Evolutionary conservation across 1,140 invertebrate species (phyloP).

Genomic region (Aphelinus certus): DNA sequence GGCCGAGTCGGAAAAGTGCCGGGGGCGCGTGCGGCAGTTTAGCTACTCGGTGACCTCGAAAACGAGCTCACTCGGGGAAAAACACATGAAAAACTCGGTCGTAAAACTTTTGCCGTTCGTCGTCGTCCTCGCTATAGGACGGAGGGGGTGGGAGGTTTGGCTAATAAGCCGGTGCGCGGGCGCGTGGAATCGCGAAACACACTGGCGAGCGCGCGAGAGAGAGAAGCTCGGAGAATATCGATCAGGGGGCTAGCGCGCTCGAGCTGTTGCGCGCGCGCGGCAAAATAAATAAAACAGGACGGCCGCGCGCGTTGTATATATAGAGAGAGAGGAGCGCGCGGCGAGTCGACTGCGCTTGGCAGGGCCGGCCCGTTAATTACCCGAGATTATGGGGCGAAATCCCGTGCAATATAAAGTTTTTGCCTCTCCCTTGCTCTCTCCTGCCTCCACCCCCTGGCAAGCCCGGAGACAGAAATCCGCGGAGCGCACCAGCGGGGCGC

Average conservation of each 20-base stretch:
- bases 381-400: conserved; percentile 34
- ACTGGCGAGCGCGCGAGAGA: not conserved
- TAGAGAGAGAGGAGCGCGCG: not conserved
- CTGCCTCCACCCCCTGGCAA: no score
- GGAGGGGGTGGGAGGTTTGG: not conserved
- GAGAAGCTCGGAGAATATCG: not conserved
- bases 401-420: conserved; percentile 35
- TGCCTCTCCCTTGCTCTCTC: no score
- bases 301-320: not conserved
- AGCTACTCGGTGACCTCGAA: conserved; percentile 39
- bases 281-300: not conserved
- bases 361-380: conserved; percentile 38
- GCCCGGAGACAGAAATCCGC: conserved; percentile 4
- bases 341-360: not conserved
- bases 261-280: not conserved
- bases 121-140: not conserved
- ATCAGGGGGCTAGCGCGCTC: not conserved
- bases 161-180: not conserved
- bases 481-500: not conserved
- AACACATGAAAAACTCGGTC: not conserved
- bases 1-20: no score
- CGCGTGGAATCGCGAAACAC: not conserved
- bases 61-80: not conserved
- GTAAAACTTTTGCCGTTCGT: no score
- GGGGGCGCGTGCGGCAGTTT: no score